Base-by-base conservation (phyloP, 1,140 invertebrate genomes). In the Drosophila ironensis region DNA sequence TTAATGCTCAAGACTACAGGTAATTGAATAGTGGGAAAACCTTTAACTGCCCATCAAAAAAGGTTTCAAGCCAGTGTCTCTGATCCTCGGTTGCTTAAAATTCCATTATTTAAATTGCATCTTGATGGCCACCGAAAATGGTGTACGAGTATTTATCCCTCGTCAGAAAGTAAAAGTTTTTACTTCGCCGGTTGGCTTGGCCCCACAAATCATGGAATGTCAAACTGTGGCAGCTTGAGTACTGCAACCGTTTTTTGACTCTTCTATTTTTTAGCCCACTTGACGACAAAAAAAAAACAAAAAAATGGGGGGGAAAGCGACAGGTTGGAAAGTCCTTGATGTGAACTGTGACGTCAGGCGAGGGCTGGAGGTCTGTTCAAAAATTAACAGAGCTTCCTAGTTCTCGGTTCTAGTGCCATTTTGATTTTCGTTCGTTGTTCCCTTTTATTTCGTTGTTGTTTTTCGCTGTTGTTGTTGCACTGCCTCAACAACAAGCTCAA, bases 361-460 rank as follows among this genome's bases (percentile, higher is more conserved):
- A 19, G 30, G 14, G 22, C 14, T 25, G 47, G n/a, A n/a, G 63
- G 50, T 56, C 60, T 76, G 68, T 53, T 82, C 69, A 78, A 84
- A 77, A 84, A 73, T 84, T 82, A 84, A 84, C 73, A 73, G 61
- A 53, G 61, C 72, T 47, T 47, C 28, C 22, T 52, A n/a, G 46
- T 51, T 52, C 35, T 24, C 19, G 68, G 73, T 30, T 68, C 24
- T 47, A 64, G 44, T 70, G 73, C 52, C 74, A 78, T 78, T 78
- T 63, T 63, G 41, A 63, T 63, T 48, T 63, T 46, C 28, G 38
- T 16, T 46, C 54, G 38, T 16, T 22, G 28, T 25, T 44, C 20
- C 28, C 22, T 14, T 20, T 12, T 7, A 14, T 9, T 7, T 5
- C 11, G 9, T n/a, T 11, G 9, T 30, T 30, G 28, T 30, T n/a